Percentiles rank a stretch among this genome's conserved stretches.
These are phyloP conservation scores for Pemphigus obesinymphae DNA, from an alignment of 1,140 invertebrate genomes.

Conservation along the genomic window DNA sequence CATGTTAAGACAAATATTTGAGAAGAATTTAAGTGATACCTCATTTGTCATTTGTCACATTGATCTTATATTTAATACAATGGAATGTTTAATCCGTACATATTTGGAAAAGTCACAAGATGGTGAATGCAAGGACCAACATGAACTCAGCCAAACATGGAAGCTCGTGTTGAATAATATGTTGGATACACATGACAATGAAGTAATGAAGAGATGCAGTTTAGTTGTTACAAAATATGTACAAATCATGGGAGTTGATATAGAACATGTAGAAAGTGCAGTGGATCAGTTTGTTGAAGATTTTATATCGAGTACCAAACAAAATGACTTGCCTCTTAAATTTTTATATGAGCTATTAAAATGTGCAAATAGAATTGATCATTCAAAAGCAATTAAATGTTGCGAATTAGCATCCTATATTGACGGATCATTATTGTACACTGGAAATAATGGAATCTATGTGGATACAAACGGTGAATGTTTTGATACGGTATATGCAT, in stretches of 20 bases:
- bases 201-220: constrained; percentile 14
- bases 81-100: constrained; percentile 17
- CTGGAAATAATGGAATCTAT: background rate
- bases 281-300: constrained; percentile 35
- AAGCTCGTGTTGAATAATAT: constrained; percentile 20
- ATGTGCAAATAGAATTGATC: background rate
- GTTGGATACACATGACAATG: background rate
- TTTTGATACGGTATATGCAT: constrained; percentile 1
- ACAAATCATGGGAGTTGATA: background rate
- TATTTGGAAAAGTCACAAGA: constrained; percentile 18
- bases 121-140: constrained; percentile 3
- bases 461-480: background rate
- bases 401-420: constrained; percentile 14
- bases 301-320: background rate
- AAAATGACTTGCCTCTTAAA: background rate
- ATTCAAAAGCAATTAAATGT: constrained; percentile 20
- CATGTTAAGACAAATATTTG: constrained; percentile 35
- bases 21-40: constrained; percentile 23
- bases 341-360: background rate
- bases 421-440: constrained; percentile 11
- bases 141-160: constrained; percentile 17
- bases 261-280: constrained; percentile 33
- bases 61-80: constrained; percentile 1
- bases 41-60: background rate
- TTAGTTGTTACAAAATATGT: constrained; percentile 5